Base-by-base conservation (phyloP, 2,888 invertebrate species). In the Pristionchus maxplancki region DNA sequence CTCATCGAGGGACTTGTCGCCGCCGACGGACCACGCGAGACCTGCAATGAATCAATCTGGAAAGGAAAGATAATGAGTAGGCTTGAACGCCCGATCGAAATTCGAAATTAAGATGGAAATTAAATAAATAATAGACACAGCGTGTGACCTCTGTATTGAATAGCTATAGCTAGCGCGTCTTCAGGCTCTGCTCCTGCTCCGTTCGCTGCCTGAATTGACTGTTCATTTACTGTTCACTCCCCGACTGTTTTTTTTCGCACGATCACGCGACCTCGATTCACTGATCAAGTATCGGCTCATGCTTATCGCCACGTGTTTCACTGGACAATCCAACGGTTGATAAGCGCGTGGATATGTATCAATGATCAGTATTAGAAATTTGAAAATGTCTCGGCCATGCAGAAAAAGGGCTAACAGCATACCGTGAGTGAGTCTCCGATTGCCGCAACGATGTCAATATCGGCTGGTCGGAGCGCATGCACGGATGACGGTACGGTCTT, bases 401-500 rank as follows among this genome's bases (percentile, higher is more conserved):
- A 37, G 4, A 13, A n/a, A 6, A 37, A 37, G 15, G 6, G 17
- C 37, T 0, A 48, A 37, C 5, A 64, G 74, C 50, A 17, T 13
- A 91, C 92, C 15, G 93, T 92, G 31, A 92, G 87, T 11, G 93
- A 92, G 78, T 93, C 93, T 71, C 93, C 93, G 28, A 93, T 87
- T 0, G 93, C 92, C 78, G 89, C 92, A 48, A 92, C 89, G 17
- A 93, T 90, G 48, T 91, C 92, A 88, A 93, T 92, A 74, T 93
- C 93, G 31, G 91, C 88, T 53, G 88, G 91, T 20, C 91, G 90
- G 24, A 93, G 91, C 11, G 90, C 87, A 81, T 93, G 90, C 5
- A 90, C 93, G 28, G 84, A 89, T 0, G 90, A 91, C 0, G 93
- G 98, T 11, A 90, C 89, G 50, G 84, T 90, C 28, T 89, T 86